Evolutionary conservation across 2,113 vertebrate species (phyloP), one percentile per base, ranked within the genome.

Genomic region (Amphilophus citrinellus): DNA sequence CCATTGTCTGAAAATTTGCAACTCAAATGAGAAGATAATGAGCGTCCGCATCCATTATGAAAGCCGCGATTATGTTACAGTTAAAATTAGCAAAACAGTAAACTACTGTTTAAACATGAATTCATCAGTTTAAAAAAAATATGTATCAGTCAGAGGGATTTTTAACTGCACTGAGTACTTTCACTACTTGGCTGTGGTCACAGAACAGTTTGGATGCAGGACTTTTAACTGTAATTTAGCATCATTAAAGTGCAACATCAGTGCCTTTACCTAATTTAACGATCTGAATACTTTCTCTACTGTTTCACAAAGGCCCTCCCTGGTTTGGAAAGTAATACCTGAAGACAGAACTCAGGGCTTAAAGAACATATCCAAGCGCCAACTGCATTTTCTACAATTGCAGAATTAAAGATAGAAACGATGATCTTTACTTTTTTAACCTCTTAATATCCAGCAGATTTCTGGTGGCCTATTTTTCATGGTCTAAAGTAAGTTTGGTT

Each of bases 401-500:
- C 35, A 37, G 35, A 37, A 37, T 37, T 9, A 37, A 37, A 37
- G 35, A 37, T 37, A 65, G 24, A 61, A 66, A 68, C 6, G 14
- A 22, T 2, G 9, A 30, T 30, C 42, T 71, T 50, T 0, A 20
- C 5, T 9, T 50, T 47, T 68, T 18, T 30, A 71, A 50, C 8
- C 42, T 71, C 0, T 0, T 71, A 71, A 53, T 0, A 53, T 8
- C 15, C 44, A 50, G 4, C 66, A 73, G 17, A 73, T 73, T 17
- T 32, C 44, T 32, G 44, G 10, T 20, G 47, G 32, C 66, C 66
- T 32, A 17, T 47, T 73, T 73, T 30, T 71, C 66, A 30, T 44
- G 42, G 65, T 50, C 65, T 4, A 11, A 15, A 30, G 42, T 18
- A 7, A 27, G 27, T 27, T 27, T 27, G 27, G 27, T 27, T 27